Evolutionary conservation across 2,888 invertebrate genomes (phyloP), one percentile per base, ranked within the genome.

Genomic region (Andrena flavipes): DNA sequence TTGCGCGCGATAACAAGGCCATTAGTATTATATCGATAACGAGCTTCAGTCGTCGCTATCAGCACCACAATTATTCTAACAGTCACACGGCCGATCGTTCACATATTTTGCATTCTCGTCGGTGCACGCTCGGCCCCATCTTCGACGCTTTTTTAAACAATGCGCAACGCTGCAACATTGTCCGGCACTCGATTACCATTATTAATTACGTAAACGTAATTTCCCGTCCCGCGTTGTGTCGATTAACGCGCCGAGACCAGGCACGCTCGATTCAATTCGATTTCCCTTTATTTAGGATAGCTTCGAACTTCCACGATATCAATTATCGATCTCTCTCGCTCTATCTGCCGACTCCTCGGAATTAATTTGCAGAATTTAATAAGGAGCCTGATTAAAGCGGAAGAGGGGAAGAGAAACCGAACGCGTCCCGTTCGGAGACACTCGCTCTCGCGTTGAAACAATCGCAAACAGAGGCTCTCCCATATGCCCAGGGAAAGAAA

Each of bases 1-100:
- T 73, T 80, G 63, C 59, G 56, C 64, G 7, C 33, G 82, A 81
- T 83, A 83, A 54, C 76, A 60, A 29, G 60, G 51, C 64, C 30
- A 71, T 76, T 82, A 76, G 81, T 72, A 60, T 76, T 71, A 51
- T 73, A 73, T 72, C 29, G 82, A 81, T 81, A 81, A 81, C 72
- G 33, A 48, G 60, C 59, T 67, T 49, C n/a, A 42, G 60, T 62
- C 70, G 69, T 33, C 64, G 63, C 63, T 82, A 80, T 82, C 82
- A 2, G 16, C 20, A 20, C 42, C 56, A 48, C 56, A 75, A 82
- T 82, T 80, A 49, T 73, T 71, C 67, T 62, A 80, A 65, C 75
- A 62, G 65, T 56, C 54, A 54, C 65, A 42, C 51, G 30, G 6
- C 13, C 29, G 49, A 3, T 35, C 16, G 16, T 29, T 56, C 56